These are phyloP conservation scores for Rhynchonema sp. DNA, from an alignment of 2,888 invertebrate genomes.

Conservation along the genomic window DNA sequence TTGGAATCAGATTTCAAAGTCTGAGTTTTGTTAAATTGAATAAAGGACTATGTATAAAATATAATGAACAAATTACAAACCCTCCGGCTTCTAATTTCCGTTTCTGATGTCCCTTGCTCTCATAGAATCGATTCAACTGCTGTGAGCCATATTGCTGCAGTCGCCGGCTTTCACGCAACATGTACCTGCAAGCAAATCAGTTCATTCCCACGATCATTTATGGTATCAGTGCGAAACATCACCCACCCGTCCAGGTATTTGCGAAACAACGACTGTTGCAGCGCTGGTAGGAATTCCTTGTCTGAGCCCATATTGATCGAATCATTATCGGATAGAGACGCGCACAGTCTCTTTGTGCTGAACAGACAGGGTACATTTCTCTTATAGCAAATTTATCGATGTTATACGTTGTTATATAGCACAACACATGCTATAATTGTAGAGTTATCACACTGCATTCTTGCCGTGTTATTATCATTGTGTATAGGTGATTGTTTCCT, in stretches of 20 bases:
- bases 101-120: slow-evolving; percentile 79
- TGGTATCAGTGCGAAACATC: too few relatives aligned
- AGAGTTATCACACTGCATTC: too few relatives aligned
- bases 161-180: slow-evolving; percentile 49
- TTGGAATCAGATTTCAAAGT: not conserved
- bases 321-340: not conserved
- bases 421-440: too few relatives aligned
- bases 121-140: slow-evolving; percentile 65
- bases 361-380: too few relatives aligned
- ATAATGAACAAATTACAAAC: slow-evolving; percentile 21
- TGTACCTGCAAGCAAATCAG: too few relatives aligned
- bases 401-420: too few relatives aligned
- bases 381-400: too few relatives aligned
- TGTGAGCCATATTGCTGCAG: slow-evolving; percentile 54
- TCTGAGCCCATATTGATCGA: slow-evolving; percentile 36
- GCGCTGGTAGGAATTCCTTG: slow-evolving; percentile 52
- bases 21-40: too few relatives aligned
- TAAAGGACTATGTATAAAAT: too few relatives aligned
- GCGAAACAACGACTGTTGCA: slow-evolving; percentile 59
- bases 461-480: too few relatives aligned
- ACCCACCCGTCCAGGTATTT: slow-evolving; percentile 51
- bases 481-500: too few relatives aligned
- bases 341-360: not conserved
- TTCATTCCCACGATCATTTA: too few relatives aligned
- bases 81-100: slow-evolving; percentile 71